phyloP scores from a whole-genome alignment of 2,888 invertebrate species.

The Phania funesta region DNA sequence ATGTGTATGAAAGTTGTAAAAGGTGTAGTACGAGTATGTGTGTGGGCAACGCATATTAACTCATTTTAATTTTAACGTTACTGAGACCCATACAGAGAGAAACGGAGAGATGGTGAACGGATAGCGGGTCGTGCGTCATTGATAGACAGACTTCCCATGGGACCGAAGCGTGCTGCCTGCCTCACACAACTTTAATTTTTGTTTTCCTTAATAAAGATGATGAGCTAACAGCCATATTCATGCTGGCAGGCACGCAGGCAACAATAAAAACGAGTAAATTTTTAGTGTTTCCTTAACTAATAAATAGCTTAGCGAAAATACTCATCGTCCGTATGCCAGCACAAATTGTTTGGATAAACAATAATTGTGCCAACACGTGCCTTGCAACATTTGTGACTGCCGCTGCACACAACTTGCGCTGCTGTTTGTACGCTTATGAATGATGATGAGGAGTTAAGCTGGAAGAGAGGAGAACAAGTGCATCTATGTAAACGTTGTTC shows the following conservation, averaged over 20 bases:
- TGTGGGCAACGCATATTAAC: constrained; percentile 49
- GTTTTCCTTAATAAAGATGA: constrained; percentile 62
- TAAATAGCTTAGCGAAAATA: constrained; percentile 66
- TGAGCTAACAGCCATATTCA: not conserved
- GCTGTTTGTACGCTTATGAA: constrained; percentile 68
- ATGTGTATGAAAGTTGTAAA: constrained; percentile 35
- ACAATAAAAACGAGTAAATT: constrained; percentile 43
- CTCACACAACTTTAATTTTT: constrained; percentile 65
- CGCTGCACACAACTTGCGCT: constrained; percentile 16
- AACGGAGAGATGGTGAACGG: constrained; percentile 13
- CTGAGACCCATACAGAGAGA: not conserved
- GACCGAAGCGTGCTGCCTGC: constrained; percentile 42
- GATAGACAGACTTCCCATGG: constrained; percentile 45
- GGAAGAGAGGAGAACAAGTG: constrained; percentile 60
- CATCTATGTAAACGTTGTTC: constrained; percentile 49
- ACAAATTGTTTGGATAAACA: constrained; percentile 79
- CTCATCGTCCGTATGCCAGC: constrained; percentile 59
- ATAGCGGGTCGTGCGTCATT: constrained; percentile 43
- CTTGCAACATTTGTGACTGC: constrained; percentile 64
- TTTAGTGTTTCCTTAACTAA: constrained; percentile 70
- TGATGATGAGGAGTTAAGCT: constrained; percentile 16
- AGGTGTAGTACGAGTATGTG: constrained; percentile 16
- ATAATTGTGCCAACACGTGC: constrained; percentile 77
- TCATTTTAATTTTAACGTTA: constrained; percentile 37
- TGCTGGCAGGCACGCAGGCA: not conserved